Evolutionary conservation across 2,113 vertebrate genomes (phyloP), one percentile per base, ranked within the genome.

Genomic region (Cheilinus undulatus): DNA sequence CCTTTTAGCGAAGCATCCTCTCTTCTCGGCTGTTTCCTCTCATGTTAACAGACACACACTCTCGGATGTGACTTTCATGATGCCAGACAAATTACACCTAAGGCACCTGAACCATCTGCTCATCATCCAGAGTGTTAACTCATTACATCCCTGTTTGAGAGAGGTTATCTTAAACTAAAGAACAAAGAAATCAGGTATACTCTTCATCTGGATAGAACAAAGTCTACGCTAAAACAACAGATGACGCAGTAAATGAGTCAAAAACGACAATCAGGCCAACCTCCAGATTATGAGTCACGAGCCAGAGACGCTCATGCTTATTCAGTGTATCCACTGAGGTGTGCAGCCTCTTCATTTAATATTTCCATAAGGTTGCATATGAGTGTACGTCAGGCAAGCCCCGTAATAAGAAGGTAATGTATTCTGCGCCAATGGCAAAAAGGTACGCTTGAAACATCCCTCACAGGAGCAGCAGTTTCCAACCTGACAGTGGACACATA

Each of bases 401-500:
- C 51, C 61, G 61, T 89, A 88, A 90, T 86, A 83, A 86, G 74
- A 62, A 77, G 65, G 67, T 82, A 86, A 91, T 92, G 76, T 86
- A 91, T 91, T 92, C 89, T 76, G 66, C 43, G 76, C 87, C 90
- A 88, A 63, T 86, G 88, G 86, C 83, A 80, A 85, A 86, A 89
- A 85, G 82, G 82, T 87, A 89, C 56, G 86, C 84, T 78, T 70
- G 83, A 81, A 89, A 83, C 86, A 84, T 83, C 72, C 79, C 83
- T 89, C 84, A 89, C 69, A 49, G 80, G 65, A 91, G 84, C 80
- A 73, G 82, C 74, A 65, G 82, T 67, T 77, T 84, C 36, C 78
- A 68, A 82, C 80, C 65, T 88, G 86, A 91, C 91, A 92, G 88
- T 91, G 91, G 89, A 90, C 86, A 90, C 91, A 89, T 90, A 84